Evolutionary conservation across 2,113 vertebrate genomes (phyloP), one percentile per base, ranked within the genome.

Genomic region (Monopterus albus): DNA sequence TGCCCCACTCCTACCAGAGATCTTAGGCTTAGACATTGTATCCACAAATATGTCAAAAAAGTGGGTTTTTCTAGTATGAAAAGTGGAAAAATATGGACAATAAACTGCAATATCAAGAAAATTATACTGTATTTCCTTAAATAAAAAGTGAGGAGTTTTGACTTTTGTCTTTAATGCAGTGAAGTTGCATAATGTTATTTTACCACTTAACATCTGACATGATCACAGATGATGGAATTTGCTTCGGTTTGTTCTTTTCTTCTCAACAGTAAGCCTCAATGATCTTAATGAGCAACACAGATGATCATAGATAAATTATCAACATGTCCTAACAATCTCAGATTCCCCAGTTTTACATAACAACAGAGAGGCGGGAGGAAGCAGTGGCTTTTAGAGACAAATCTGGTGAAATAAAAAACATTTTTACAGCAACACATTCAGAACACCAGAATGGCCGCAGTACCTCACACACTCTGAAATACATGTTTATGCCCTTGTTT

Each of bases 331-430:
- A 15, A 17, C 3, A 38, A 55, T n/a, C 39, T 53, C 1, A 9
- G n/a, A 43, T 55, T 25, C 21, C 17, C 15, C 31, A 23, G 33
- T 52, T 81, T 39, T n/a, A 47, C 40, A 64, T 43, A 57, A 50
- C 38, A 38, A 67, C 60, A 39, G 33, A 56, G 56, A 62, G 52
- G 42, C 6, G 29, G 10, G 15, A 3, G 26, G 53, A 36, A 58
- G 56, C 3, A 3, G 42, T 9, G 40, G 26, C 73, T 82, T 53
- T 72, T 76, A 71, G 72, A 52, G 50, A 18, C 43, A 65, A 61
- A 49, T 65, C 43, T 55, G 35, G 45, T 50, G 36, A 38, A 62
- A n/a, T n/a, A n/a, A n/a, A n/a, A n/a, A n/a, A n/a, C n/a, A n/a
- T n/a, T n/a, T n/a, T n/a, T n/a, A n/a, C 53, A 59, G 40, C 45